phyloP scores from a whole-genome alignment of 2,113 vertebrate genomes.

The Oncorhynchus masou region DNA sequence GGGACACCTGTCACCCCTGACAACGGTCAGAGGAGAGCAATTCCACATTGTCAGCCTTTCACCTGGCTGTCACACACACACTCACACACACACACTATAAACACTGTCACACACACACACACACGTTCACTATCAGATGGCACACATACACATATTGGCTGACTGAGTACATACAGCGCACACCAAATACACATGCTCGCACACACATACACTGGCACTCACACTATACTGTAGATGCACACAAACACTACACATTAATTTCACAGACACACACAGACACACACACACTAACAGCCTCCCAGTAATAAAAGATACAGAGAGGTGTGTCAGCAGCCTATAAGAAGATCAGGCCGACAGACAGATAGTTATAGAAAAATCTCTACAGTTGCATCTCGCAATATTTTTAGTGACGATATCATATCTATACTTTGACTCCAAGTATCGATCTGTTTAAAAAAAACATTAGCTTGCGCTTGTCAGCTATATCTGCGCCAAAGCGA shows the following conservation, averaged over 20 bases:
- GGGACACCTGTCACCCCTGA: constrained; percentile 51
- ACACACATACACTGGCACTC: too few species aligned
- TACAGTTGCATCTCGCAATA: too few species aligned
- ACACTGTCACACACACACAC: constrained; percentile 3
- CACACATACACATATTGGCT: constrained; percentile 1
- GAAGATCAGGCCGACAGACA: not conserved
- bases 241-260: too few species aligned
- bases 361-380: not conserved
- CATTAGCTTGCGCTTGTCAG: too few species aligned
- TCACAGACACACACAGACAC: not conserved
- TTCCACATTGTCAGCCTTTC: constrained; percentile 65
- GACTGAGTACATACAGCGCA: too few species aligned
- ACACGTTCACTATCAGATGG: not conserved
- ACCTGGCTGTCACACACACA: constrained; percentile 48
- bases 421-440: too few species aligned
- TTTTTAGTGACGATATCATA: too few species aligned
- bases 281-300: constrained; percentile 1
- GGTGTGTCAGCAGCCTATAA: not conserved
- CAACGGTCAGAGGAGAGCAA: constrained; percentile 60
- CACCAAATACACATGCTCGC: too few species aligned
- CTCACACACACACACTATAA: constrained; percentile 1
- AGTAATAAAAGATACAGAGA: not conserved
- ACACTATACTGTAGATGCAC: not conserved
- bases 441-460: too few species aligned
- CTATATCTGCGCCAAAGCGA: too few species aligned